Evolutionary conservation across 92 coral and sea anemone genomes (phyloP).

Genomic region (Nematostella vectensis): DNA sequence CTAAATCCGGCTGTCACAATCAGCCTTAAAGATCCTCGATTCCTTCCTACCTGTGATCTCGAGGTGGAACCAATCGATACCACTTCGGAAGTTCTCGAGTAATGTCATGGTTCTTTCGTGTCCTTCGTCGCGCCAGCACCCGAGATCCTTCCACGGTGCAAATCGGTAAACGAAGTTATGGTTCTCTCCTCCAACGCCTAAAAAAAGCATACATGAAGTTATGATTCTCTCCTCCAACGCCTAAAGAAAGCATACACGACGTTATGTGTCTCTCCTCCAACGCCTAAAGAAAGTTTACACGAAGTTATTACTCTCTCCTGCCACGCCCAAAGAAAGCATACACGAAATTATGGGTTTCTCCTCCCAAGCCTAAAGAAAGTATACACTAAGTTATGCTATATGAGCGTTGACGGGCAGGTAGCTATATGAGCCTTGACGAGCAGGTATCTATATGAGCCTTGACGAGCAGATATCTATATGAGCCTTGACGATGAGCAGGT

Average conservation of each 20-base stretch:
- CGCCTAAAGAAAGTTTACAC: slow-evolving; percentile 14
- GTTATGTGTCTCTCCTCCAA: slow-evolving; percentile 42
- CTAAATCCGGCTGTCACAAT: no score
- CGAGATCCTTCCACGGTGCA: slow-evolving; percentile 65
- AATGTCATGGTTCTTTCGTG: slow-evolving; percentile 33
- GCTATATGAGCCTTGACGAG: no score
- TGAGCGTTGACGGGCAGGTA: no score
- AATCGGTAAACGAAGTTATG: slow-evolving; percentile 50
- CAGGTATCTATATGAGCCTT: no score
- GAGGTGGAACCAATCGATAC: slow-evolving; percentile 42
- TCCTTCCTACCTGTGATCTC: slow-evolving; percentile 33
- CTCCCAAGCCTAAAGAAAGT: no score
- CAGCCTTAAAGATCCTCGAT: no score
- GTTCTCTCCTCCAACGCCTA: slow-evolving; percentile 46
- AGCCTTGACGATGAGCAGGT: no score
- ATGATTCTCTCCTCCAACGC: slow-evolving; percentile 39
- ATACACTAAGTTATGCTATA: no score
- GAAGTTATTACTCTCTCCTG: no score
- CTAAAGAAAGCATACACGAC: slow-evolving; percentile 33
- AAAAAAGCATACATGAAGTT: slow-evolving; percentile 11
- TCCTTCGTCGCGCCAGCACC: slow-evolving; percentile 49
- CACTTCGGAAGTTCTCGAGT: slow-evolving; percentile 39
- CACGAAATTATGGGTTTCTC: no score
- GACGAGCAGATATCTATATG: no score
- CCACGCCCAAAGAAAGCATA: no score